These are phyloP conservation scores for Callorhinus ursinus DNA, from an alignment of 2,113 vertebrate genomes.

Conservation along the genomic window DNA sequence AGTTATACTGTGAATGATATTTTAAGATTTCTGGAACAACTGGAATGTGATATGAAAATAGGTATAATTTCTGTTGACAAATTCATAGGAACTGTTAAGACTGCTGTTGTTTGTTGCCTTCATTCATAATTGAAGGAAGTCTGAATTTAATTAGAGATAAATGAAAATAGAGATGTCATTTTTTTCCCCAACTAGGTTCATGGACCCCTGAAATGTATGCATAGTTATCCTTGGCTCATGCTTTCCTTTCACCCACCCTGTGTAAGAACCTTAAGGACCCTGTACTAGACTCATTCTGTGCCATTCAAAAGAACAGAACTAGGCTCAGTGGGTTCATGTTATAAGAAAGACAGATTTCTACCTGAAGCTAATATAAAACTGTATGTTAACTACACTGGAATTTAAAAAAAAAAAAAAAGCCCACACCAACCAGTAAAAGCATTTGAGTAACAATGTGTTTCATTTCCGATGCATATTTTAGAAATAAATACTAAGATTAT, in stretches of 20 bases:
- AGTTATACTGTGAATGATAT: neutral
- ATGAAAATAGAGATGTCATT: neutral
- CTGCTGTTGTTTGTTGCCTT: neutral
- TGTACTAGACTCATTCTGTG: neutral
- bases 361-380: neutral
- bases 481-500: constrained; percentile 70
- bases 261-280: neutral
- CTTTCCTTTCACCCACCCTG: neutral
- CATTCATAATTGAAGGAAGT: neutral
- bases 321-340: neutral
- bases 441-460: constrained; percentile 66
- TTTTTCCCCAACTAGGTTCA: neutral
- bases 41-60: neutral
- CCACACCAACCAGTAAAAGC: constrained; percentile 10
- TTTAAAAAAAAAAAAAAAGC: constrained; percentile 43
- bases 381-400: neutral
- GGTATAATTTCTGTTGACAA: constrained; percentile 8
- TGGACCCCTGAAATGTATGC: neutral
- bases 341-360: neutral
- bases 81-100: neutral
- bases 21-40: neutral
- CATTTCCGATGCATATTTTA: constrained; percentile 60
- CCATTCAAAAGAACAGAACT: neutral
- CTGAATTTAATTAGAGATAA: neutral
- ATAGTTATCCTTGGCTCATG: neutral